Conservation (phyloP, 2,113 vertebrate species). For the Rallus limicola region DNA sequence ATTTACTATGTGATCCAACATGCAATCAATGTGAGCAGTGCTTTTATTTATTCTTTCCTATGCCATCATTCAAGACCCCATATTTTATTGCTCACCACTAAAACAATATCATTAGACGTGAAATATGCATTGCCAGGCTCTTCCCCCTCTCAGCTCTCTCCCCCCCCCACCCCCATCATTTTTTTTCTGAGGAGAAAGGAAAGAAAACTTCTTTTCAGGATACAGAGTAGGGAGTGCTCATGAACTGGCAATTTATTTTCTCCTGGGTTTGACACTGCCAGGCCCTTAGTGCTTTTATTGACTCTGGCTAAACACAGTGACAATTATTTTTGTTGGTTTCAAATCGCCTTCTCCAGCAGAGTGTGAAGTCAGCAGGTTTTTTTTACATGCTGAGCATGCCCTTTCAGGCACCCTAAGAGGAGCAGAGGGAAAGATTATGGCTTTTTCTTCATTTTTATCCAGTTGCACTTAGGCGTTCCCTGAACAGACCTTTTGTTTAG, state of each 20-base stretch:
- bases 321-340: constrained; percentile 72
- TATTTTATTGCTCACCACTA: constrained; percentile 35
- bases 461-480: constrained; percentile 18
- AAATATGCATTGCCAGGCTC: constrained; percentile 6
- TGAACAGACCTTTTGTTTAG: background rate
- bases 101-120: constrained; percentile 42
- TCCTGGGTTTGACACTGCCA: constrained; percentile 54
- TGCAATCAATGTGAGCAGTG: background rate
- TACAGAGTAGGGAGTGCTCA: constrained; percentile 28
- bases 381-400: constrained; percentile 26
- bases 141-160: background rate
- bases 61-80: background rate
- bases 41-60: constrained; percentile 41
- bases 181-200: constrained; percentile 2
- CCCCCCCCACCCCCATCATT: background rate
- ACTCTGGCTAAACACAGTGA: constrained; percentile 68
- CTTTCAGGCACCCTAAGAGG: constrained; percentile 1
- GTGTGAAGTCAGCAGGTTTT: constrained; percentile 69
- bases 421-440: constrained; percentile 14
- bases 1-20: constrained; percentile 6
- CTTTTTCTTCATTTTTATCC: background rate
- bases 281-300: constrained; percentile 64
- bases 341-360: constrained; percentile 42
- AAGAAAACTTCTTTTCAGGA: constrained; percentile 57
- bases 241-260: constrained; percentile 59